Base-by-base conservation (phyloP, 2,888 invertebrate species). In the Matsumyia berberina region DNA sequence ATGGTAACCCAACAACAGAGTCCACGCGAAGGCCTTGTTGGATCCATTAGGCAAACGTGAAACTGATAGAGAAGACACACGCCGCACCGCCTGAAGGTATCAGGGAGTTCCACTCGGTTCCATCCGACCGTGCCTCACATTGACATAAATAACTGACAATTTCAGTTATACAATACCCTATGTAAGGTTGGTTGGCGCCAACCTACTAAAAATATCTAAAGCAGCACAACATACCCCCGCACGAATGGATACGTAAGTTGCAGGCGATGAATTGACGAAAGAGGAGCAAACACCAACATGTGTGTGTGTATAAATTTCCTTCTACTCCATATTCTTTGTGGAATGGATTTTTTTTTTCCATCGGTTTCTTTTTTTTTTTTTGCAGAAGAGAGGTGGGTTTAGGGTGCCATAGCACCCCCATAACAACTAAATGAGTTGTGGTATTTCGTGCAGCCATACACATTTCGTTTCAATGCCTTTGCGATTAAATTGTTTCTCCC, bases 381-480 rank as follows among this genome's bases (percentile, higher is more conserved):
- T 57, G 37, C 11, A 29, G 35, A 66, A n/a, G 37, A 35, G n/a
- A 55, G 19, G 42, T 51, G 35, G 44, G 17, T n/a, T 24, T 24
- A 24, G 33, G 42, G 29, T 37, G 35, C 42, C 37, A 15, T 15
- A 57, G 55, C 46, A 62, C 74, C 37, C 33, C 8, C 17, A 44
- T 46, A 49, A 37, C 19, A 37, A 24, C 49, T 51, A 64, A 49
- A 64, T 64, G 64, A 69, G 69, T 77, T 77, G 77, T 69, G 77
- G 53, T 69, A 46, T 53, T 74, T 66, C 33, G 46, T 72, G 64
- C 77, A 81, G 74, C 77, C 77, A 66, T 72, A 66, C 60, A 70
- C 55, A 53, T 64, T 77, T 60, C 39, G 60, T 77, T 66, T 82
- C 77, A 82, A 77, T 82, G 77, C 77, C 70, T 82, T 72, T 64